These are phyloP conservation scores for Denticeps clupeoides DNA, from an alignment of 2,797 vertebrate species.

Conservation along the genomic window DNA sequence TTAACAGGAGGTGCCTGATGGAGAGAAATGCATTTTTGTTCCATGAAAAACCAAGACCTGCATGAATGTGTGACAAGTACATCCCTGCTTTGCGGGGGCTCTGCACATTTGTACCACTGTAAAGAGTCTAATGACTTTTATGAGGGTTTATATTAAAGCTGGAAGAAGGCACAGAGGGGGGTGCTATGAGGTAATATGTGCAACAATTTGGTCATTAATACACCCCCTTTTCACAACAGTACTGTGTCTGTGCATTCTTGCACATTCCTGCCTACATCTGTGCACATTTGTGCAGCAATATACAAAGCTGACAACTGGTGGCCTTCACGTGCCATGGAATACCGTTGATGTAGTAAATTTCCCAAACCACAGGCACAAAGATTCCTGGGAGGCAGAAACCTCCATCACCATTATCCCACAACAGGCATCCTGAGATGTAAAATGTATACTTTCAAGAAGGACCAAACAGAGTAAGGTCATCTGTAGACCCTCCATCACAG, in stretches of 20 bases:
- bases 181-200: constrained; percentile 17
- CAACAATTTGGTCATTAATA: neutral
- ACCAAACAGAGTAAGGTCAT: no score
- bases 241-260: neutral
- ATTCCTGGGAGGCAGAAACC: no score
- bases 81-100: neutral
- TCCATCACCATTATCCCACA: no score
- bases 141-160: constrained; percentile 12
- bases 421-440: no score
- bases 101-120: constrained; percentile 10
- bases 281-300: no score
- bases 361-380: no score
- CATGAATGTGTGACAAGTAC: neutral
- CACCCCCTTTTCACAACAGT: neutral
- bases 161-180: neutral
- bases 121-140: constrained; percentile 18
- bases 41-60: constrained; percentile 24
- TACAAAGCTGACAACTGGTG: no score
- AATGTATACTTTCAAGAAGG: no score
- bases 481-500: no score
- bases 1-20: constrained; percentile 16
- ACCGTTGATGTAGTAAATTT: no score
- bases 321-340: no score
- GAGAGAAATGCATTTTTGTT: constrained; percentile 10
- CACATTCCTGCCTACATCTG: no score